Evolutionary conservation across 2,888 invertebrate species (phyloP).

Genomic region (Micropterix aruncella): DNA sequence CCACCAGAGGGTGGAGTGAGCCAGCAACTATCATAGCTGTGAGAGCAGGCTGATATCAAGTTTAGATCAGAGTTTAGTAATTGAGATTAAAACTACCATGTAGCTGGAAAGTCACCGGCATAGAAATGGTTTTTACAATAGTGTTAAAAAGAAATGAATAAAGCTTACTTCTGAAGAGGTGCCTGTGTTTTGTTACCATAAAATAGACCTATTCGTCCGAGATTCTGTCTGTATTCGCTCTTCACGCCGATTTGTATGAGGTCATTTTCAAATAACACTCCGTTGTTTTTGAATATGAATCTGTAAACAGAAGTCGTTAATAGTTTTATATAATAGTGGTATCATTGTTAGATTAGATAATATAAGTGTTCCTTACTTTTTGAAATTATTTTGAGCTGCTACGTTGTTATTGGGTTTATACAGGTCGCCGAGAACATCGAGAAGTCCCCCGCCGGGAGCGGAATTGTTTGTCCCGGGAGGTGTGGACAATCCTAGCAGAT

Average conservation of each 20-base stretch:
- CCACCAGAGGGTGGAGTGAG: no score
- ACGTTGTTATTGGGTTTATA: conserved; percentile 36
- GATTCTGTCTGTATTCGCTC: conserved; percentile 91
- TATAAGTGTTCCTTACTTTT: no score
- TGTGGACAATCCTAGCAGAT: conserved; percentile 78
- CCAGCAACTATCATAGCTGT: no score
- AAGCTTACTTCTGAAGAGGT: conserved; percentile 49
- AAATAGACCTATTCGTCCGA: conserved; percentile 89
- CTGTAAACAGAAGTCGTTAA: conserved; percentile 21
- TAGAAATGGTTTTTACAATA: conserved; percentile 1
- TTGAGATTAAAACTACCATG: no score
- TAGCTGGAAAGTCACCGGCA: not conserved
- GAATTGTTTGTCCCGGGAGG: conserved; percentile 61
- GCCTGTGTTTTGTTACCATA: conserved; percentile 96
- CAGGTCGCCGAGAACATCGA: conserved; percentile 86
- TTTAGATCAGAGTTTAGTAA: no score
- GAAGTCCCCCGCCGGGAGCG: conserved; percentile 55
- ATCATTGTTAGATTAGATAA: no score
- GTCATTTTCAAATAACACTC: conserved; percentile 96
- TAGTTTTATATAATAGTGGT: no score
- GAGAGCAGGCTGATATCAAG: no score
- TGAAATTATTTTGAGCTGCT: conserved; percentile 57
- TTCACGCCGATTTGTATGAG: conserved; percentile 96
- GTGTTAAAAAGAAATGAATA: conserved; percentile 2
- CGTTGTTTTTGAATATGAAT: conserved; percentile 94